Evolutionary conservation across 2,888 invertebrate species (phyloP), one percentile per base, ranked within the genome.

Genomic region (Galeopsomyia nigrocyanea): DNA sequence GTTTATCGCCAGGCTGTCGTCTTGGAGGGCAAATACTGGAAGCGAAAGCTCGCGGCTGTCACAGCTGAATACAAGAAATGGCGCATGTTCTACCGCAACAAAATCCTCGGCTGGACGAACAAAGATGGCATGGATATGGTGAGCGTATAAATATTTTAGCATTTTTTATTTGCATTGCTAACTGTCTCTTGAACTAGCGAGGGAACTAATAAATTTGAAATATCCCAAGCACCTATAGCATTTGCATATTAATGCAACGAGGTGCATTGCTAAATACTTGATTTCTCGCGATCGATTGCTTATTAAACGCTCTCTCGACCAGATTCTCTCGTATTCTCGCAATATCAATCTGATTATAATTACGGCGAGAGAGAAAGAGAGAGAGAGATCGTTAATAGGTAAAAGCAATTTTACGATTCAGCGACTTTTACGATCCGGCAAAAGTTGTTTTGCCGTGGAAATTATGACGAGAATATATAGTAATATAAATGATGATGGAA

Each of bases 21-120:
- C 78, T 89, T 99, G 85, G 99, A 99, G 89, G 99, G 99, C 71
- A 99, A 99, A 90, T 99, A 99, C 88, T 99, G 99, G 99, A 99
- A 99, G 89, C 90, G 99, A 82, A 94, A 97, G 87, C 90, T 97
- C 78, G 95, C 96, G 80, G 98, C 98, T 56, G 97, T 99, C 64
- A 96, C 96, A 82, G 97, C 98, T 75, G 99, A 99, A 89, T 99
- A 99, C 90, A 97, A 98, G 90, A 96, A 97, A 93, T 99, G 99
- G 99, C 92, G 99, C 77, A 93, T 95, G 89, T 96, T 93, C 88
- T 93, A 94, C 88, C 91, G 93, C 84, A 94, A 95, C 89, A 92
- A 93, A 83, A 89, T 92, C 82, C 89, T 92, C 84, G 94, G 94
- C 76, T 92, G 92, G 87, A 91, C 92, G 81, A 89, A 89, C 87